These are phyloP conservation scores for Percopsis transmontana DNA, from an alignment of 2,113 vertebrate genomes.

Conservation along the genomic window DNA sequence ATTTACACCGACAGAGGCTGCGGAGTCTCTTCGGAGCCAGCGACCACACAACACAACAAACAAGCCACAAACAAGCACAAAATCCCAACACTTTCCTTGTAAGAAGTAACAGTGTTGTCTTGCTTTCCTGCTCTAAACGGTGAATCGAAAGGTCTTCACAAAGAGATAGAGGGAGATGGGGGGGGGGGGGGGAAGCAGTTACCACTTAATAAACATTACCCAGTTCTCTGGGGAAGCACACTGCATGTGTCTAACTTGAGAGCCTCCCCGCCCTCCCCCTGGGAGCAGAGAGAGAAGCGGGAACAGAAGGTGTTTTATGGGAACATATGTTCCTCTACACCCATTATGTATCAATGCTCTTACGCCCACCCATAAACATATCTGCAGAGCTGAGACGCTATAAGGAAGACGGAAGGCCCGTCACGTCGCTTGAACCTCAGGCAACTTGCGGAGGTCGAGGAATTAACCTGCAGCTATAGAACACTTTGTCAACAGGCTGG, in stretches of 20 bases:
- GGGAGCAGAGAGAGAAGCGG: constrained; percentile 64
- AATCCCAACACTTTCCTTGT: constrained; percentile 17
- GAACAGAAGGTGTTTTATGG: constrained; percentile 77
- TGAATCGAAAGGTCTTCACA: background rate
- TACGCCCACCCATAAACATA: constrained; percentile 70
- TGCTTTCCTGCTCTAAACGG: background rate
- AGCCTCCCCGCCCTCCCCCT: constrained; percentile 63
- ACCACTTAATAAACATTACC: constrained; percentile 76
- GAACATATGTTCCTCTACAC: constrained; percentile 76
- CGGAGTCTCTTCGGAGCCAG: constrained; percentile 13
- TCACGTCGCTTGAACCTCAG: too few species aligned
- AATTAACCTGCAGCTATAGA: constrained; percentile 49
- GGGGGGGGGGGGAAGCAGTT: constrained; percentile 51
- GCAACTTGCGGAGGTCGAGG: constrained; percentile 38
- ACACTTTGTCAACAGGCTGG: background rate
- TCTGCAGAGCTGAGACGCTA: constrained; percentile 60
- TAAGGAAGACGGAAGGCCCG: constrained; percentile 47
- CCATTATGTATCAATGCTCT: constrained; percentile 74
- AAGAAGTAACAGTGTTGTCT: constrained; percentile 4
- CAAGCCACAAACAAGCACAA: constrained; percentile 5
- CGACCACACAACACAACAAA: constrained; percentile 43
- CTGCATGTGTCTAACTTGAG: constrained; percentile 69
- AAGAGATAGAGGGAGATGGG: constrained; percentile 9
- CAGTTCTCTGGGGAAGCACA: constrained; percentile 59
- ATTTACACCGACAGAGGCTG: constrained; percentile 44